Base-by-base conservation (phyloP, 2,113 vertebrate species). In the Notarius quadriscutis region DNA sequence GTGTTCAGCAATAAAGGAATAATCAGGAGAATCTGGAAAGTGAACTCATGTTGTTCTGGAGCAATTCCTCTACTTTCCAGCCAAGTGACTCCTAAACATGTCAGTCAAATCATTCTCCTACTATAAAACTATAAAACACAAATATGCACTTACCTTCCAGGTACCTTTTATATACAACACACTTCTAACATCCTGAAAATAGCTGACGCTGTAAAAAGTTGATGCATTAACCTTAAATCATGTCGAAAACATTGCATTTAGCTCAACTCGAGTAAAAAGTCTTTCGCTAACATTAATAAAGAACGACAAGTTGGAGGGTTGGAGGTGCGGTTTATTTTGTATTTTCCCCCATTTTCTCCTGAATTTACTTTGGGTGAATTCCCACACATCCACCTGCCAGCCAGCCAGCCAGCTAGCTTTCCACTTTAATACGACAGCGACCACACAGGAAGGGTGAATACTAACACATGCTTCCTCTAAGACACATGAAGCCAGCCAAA, bases 51-150 rank as follows among this genome's bases (percentile, higher is more conserved):
- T 58, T 60, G 69, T 74, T 84, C 69, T 30, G 30, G 18, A 41
- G 55, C 25, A 17, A 4, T 77, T 85, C 51, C 50, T 84, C 50
- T 55, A 20, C 15, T 71, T 84, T 71, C 65, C 51, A 41, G 71
- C 72, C 57, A 65, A 79, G 17, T 58, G 34, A 41, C 53, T 48
- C 53, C 55, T 74, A 53, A 86, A 80, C 50, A 57, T 51, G 62
- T 34, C 85, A 65, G 50, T 74, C 83, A 79, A 30, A 51, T 27
- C 18, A 7, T 48, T 71, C 63, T 48, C 63, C 25, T 1, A 12
- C 30, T 75, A 51, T n/a, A 78, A 85, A 85, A 12, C 30, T 75
- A 51, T n/a, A 78, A 85, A 85, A 58, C 71, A 25, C 55, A 62
- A 5, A 72, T 41, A 50, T 27, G 41, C 63, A 4, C 60, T 58